Evolutionary conservation across 2,113 vertebrate genomes (phyloP).

Genomic region (Apeltes quadracus): DNA sequence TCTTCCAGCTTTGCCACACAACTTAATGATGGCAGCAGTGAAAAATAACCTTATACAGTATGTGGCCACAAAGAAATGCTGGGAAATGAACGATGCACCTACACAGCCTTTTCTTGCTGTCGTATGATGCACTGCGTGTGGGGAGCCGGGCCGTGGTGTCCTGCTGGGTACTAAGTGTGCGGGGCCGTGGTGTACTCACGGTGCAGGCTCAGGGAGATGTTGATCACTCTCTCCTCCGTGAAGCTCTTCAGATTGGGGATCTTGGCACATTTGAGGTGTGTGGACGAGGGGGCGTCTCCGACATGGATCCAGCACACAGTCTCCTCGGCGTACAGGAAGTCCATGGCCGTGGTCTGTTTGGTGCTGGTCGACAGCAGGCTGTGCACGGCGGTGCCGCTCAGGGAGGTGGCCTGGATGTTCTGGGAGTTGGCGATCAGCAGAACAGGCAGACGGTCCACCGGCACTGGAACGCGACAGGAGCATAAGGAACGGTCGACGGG

Average conservation of each 20-base stretch:
- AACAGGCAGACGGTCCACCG: slow-evolving; percentile 91
- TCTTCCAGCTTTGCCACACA: not conserved
- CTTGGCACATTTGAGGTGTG: slow-evolving; percentile 92
- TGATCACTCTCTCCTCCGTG: slow-evolving; percentile 89
- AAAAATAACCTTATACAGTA: not conserved
- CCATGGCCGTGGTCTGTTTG: slow-evolving; percentile 97
- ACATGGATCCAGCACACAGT: slow-evolving; percentile 96
- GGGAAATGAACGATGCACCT: not conserved
- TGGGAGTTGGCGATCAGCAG: slow-evolving; percentile 96
- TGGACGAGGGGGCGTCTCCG: slow-evolving; percentile 88
- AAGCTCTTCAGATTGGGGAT: slow-evolving; percentile 94
- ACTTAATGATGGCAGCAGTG: not conserved
- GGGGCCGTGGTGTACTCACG: slow-evolving; percentile 83
- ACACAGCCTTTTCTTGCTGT: not conserved
- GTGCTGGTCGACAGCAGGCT: slow-evolving; percentile 89
- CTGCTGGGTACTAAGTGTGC: not conserved
- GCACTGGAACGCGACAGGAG: slow-evolving; percentile 66
- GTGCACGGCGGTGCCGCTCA: slow-evolving; percentile 87
- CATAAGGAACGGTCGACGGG: slow-evolving; percentile 1
- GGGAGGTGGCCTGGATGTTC: slow-evolving; percentile 94
- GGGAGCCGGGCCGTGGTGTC: not conserved
- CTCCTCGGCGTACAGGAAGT: slow-evolving; percentile 93
- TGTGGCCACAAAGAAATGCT: not conserved
- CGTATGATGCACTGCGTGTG: not conserved
- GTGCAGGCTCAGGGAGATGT: slow-evolving; percentile 96